Evolutionary conservation across 2,888 invertebrate genomes (phyloP), one percentile per base, ranked within the genome.

Genomic region (Spicauda simplicius): DNA sequence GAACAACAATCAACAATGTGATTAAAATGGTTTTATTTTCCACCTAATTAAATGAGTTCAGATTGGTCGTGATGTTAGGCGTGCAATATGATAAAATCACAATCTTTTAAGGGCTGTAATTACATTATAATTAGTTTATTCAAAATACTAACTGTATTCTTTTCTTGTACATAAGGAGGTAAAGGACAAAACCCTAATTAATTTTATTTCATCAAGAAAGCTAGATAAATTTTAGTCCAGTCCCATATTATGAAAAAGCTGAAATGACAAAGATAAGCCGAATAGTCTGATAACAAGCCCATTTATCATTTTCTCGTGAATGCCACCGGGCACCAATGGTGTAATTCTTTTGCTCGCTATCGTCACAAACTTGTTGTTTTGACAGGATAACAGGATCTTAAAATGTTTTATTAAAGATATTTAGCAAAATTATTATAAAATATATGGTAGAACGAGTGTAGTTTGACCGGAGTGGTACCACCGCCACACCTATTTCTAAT

Each of bases 261-360:
- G 50, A 50, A 18, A 50, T 10, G 50, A 50, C 50, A 56, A 14
- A 41, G 41, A 57, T 41, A 37, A 18, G 53, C 16, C 16, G 6
- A 16, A 11, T n/a, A 41, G 54, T 20, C 20, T 19, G 54, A 62
- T 62, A 62, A 62, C 62, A 54, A 54, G 20, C 62, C 53, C 62
- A 62, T 62, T 37, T 54, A 62, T 62, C 62, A 62, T 62, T 63
- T 62, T 41, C 45, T 16, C 54, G 20, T 55, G 62, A 63, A 63
- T 30, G 62, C 62, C 25, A 45, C 25, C 54, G 30, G 30, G 62
- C 19, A 63, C 16, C 45, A 14, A 14, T 20, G 45, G n/a, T 25
- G 25, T 45, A 48, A 25, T 48, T 48, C 48, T 59, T 58, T 59
- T 48, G 25, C 48, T 16, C 41, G 14, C 19, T 19, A 12, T 50